These are phyloP conservation scores for Nesidiocoris tenuis DNA, from an alignment of 2,888 invertebrate species.

Conservation along the genomic window DNA sequence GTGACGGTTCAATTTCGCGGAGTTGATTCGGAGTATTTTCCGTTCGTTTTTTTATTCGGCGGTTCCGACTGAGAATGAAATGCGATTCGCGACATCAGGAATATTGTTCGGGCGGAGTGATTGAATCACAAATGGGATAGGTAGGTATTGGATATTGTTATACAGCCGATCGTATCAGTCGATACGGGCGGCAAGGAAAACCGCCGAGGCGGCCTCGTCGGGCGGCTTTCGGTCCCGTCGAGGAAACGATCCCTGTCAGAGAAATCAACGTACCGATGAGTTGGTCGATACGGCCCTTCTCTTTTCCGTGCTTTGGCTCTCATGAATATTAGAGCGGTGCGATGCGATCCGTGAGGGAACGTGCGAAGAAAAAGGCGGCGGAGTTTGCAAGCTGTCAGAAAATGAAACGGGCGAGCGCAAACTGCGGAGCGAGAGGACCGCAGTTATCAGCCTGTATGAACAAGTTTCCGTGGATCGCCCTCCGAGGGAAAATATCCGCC, in stretches of 20 bases:
- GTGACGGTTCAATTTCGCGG: too few species aligned
- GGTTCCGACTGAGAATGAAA: background rate
- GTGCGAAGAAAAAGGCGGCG: background rate
- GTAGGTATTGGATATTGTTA: background rate
- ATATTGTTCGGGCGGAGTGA: background rate
- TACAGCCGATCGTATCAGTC: background rate
- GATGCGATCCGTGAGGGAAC: background rate
- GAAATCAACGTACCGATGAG: background rate
- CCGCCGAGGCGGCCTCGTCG: too few species aligned
- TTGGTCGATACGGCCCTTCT: background rate
- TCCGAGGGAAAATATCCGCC: background rate
- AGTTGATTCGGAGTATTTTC: too few species aligned
- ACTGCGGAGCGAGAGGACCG: background rate
- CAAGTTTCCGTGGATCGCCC: background rate
- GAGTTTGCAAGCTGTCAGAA: background rate
- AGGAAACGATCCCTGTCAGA: background rate
- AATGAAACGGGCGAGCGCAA: background rate
- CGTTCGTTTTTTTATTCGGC: too few species aligned
- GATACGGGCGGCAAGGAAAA: background rate
- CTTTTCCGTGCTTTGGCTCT: background rate
- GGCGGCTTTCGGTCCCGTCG: background rate
- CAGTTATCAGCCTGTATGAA: background rate
- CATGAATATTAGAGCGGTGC: background rate
- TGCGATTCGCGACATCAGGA: background rate
- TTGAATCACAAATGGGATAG: background rate